Evolutionary conservation across 2,888 invertebrate genomes (phyloP).

Genomic region (Microplitis deprimator): DNA sequence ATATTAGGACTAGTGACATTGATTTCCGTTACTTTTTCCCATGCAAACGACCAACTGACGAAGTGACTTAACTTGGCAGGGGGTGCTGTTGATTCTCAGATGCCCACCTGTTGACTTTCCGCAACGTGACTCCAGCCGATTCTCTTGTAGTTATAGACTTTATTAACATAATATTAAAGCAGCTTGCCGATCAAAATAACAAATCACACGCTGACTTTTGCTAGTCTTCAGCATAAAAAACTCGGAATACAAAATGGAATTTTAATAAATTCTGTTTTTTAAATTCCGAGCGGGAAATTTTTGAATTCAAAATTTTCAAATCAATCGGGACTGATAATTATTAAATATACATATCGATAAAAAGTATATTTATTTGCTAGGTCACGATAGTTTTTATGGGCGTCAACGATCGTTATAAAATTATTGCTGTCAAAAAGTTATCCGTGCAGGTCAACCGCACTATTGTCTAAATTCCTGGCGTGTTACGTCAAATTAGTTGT

Average conservation of each 20-base stretch:
- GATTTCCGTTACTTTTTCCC: slow-evolving; percentile 72
- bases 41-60: slow-evolving; percentile 66
- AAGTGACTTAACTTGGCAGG: slow-evolving; percentile 57
- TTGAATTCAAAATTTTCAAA: too few species aligned
- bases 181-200: slow-evolving; percentile 39
- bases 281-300: too few species aligned
- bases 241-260: too few species aligned
- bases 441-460: slow-evolving; percentile 46
- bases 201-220: slow-evolving; percentile 7
- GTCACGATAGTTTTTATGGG: background rate
- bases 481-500: slow-evolving; percentile 60
- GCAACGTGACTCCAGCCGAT: slow-evolving; percentile 58
- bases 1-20: slow-evolving; percentile 49
- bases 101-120: slow-evolving; percentile 71
- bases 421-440: slow-evolving; percentile 28
- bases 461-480: slow-evolving; percentile 62
- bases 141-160: slow-evolving; percentile 56
- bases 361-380: background rate
- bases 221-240: background rate
- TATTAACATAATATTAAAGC: slow-evolving; percentile 54
- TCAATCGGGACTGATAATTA: too few species aligned
- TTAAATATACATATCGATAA: too few species aligned
- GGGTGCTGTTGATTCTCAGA: slow-evolving; percentile 61
- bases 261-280: too few species aligned
- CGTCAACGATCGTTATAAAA: background rate